Base-by-base conservation (phyloP, 2,797 vertebrate species). In the Cyclura pinguis region DNA sequence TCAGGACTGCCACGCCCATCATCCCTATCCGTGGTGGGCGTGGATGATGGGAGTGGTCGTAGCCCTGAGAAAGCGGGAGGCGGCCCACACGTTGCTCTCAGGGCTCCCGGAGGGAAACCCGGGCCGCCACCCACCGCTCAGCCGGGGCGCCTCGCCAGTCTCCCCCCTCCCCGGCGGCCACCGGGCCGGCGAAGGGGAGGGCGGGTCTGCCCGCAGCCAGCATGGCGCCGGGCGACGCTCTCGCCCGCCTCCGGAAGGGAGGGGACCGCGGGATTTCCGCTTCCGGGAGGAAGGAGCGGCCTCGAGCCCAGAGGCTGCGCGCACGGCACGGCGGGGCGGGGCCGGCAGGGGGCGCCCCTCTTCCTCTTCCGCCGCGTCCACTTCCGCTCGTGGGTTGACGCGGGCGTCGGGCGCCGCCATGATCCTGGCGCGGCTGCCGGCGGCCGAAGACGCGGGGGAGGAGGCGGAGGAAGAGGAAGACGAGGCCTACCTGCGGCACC, bases 11-110 rank as follows among this genome's bases (percentile, higher is more conserved):
- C 42, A 42, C 42, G 42, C 42, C 42, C 42, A 47, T 47, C 42
- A 47, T 47, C 42, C 42, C 42, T 47, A 3, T 47, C 42, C 42
- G 42, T 4, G 42, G 42, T 3, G 42, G 42, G 42, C 42, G 42
- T 1, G 42, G 42, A 42, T 42, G 42, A 42, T 42, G 42, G 42
- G 42, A 47, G 42, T 3, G 42, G 42, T 47, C 42, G 42, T 47
- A 47, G 42, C 42, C 42, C 42, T 3, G 42, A 42, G 42, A 42
- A 1, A 42, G 1, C n/a, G n/a, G 6, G 32, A 12, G n/a, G n/a
- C 6, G 5, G 7, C 32, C 73, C 16, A 2, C n/a, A 1, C 0
- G 9, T 5, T 18, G 62, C 73, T n/a, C 35, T 6, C 69, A 35
- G 42, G 20, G 7, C 42, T 47, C 42, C 42, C 42, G 42, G 42